Conservation (phyloP, 2,113 vertebrate species). For the Ophthalmolycus amberensis region DNA sequence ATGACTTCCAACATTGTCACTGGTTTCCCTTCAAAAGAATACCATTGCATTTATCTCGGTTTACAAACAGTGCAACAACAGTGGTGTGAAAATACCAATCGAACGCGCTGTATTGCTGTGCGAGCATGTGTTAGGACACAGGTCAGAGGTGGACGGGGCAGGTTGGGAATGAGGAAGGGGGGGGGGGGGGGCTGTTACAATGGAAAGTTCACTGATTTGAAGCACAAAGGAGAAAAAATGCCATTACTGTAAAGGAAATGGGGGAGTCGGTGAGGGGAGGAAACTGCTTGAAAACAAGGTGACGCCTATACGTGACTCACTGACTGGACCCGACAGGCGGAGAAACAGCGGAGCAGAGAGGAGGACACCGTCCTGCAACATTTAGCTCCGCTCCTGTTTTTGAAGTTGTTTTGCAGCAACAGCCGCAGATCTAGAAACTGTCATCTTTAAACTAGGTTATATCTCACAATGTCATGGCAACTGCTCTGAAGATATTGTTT, state of each 20-base stretch:
- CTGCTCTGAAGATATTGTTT: conserved; percentile 33
- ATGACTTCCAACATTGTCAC: conserved; percentile 55
- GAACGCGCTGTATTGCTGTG: conserved; percentile 35
- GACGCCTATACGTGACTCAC: conserved; percentile 63
- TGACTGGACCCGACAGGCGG: conserved; percentile 11
- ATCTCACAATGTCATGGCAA: conserved; percentile 25
- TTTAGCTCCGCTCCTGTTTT: conserved; percentile 3
- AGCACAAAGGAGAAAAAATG: conserved; percentile 38
- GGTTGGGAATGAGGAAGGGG: background rate
- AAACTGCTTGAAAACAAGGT: conserved; percentile 66
- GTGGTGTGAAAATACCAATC: conserved; percentile 39
- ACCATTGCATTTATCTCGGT: conserved; percentile 43
- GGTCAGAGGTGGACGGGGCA: conserved; percentile 2
- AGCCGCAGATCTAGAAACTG: background rate
- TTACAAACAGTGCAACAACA: conserved; percentile 44
- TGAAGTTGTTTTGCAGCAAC: background rate
- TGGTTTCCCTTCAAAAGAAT: conserved; percentile 57
- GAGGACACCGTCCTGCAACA: background rate
- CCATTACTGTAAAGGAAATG: conserved; percentile 70
- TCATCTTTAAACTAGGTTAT: conserved; percentile 3
- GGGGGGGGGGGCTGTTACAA: conserved; percentile 28
- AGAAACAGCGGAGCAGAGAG: conserved; percentile 7
- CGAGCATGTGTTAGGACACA: conserved; percentile 10
- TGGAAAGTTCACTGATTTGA: conserved; percentile 49
- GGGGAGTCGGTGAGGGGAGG: conserved; percentile 43